Percentiles rank a stretch among this genome's conserved stretches.
phyloP scores from a whole-genome alignment of 2,113 vertebrate genomes.

The Microcebus lehilahytsara region DNA sequence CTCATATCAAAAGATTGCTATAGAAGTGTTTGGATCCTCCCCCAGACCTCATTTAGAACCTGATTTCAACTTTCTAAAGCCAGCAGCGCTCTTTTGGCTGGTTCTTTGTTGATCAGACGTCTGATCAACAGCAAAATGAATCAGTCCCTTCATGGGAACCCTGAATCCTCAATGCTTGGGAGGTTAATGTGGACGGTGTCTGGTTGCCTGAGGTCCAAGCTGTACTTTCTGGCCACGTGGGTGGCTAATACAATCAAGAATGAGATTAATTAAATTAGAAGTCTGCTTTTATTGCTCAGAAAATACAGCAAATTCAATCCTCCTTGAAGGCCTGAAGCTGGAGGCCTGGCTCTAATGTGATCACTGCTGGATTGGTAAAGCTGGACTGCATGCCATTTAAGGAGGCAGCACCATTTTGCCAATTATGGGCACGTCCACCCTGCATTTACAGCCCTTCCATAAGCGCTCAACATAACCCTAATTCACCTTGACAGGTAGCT shows the following conservation, averaged over 20 bases:
- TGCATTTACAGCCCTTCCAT: constrained; percentile 53
- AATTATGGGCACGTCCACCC: constrained; percentile 27
- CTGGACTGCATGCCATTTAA: constrained; percentile 15
- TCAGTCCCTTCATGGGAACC: constrained; percentile 58
- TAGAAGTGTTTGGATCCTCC: constrained; percentile 18
- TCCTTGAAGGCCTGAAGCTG: constrained; percentile 77
- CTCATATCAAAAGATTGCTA: constrained; percentile 46
- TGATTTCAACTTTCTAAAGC: constrained; percentile 58
- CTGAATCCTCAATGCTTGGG: constrained; percentile 55
- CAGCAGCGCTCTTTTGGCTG: neutral
- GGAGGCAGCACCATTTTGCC: constrained; percentile 57
- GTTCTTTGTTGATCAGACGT: constrained; percentile 61
- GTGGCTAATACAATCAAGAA: constrained; percentile 76
- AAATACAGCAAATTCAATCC: constrained; percentile 77
- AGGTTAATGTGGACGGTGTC: constrained; percentile 70
- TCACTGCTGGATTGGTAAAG: constrained; percentile 36
- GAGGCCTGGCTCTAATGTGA: constrained; percentile 76
- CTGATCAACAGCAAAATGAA: constrained; percentile 73
- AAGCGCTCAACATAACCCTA: neutral
- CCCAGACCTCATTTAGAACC: constrained; percentile 1
- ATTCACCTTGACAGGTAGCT: neutral
- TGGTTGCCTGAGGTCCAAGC: constrained; percentile 72
- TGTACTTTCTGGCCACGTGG: constrained; percentile 76
- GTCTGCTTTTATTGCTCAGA: constrained; percentile 64
- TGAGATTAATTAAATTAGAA: constrained; percentile 82